Evolutionary conservation across 1,140 invertebrate genomes (phyloP).

Genomic region (Drosophila orena): DNA sequence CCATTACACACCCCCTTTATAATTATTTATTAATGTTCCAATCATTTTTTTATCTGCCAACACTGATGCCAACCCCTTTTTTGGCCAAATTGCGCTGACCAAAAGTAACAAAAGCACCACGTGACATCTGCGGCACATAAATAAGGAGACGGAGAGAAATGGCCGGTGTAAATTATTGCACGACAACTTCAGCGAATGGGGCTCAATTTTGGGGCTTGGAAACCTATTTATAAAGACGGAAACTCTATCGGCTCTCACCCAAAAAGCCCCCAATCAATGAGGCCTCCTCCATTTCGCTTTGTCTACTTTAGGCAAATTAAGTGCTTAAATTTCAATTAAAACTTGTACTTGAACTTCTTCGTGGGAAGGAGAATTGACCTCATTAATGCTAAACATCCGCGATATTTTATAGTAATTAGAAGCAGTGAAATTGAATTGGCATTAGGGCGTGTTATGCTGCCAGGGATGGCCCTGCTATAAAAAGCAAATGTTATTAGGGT

Average conservation of each 20-base stretch:
- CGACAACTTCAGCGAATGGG: constrained; percentile 41
- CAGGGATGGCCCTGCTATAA: constrained; percentile 27
- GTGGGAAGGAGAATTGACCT: constrained; percentile 7
- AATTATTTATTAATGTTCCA: not conserved
- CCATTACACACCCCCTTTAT: not conserved
- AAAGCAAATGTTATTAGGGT: constrained; percentile 58
- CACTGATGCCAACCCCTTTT: constrained; percentile 1
- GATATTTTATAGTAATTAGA: constrained; percentile 75
- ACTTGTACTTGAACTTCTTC: constrained; percentile 47
- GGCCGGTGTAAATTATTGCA: constrained; percentile 68
- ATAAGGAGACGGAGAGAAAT: constrained; percentile 48
- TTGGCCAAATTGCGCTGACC: constrained; percentile 56
- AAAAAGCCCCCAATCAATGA: constrained; percentile 48
- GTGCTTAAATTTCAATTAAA: constrained; percentile 82
- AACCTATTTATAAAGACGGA: constrained; percentile 16
- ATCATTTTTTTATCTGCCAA: not conserved
- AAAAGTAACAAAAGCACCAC: constrained; percentile 72
- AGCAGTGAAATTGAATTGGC: constrained; percentile 63
- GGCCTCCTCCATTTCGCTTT: not conserved
- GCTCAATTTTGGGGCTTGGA: constrained; percentile 15
- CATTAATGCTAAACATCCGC: constrained; percentile 67
- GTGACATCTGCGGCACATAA: constrained; percentile 78
- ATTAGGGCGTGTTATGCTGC: constrained; percentile 30
- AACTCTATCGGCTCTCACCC: not conserved
- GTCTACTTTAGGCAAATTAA: constrained; percentile 55